These are phyloP conservation scores for Caenorhabditis japonica DNA, from an alignment of 2,888 invertebrate genomes.

Conservation along the genomic window DNA sequence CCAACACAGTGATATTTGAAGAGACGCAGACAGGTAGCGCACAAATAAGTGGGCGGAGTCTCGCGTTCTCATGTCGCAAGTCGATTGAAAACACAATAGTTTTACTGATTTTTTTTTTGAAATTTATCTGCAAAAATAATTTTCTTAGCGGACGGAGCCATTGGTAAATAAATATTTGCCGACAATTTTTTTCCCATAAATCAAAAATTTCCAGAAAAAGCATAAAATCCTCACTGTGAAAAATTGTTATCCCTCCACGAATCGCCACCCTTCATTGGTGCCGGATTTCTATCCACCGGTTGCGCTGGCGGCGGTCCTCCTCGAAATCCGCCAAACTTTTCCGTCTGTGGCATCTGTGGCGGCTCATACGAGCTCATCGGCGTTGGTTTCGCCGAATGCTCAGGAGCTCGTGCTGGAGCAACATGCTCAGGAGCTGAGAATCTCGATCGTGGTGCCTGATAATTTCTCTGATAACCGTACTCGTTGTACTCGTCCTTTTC, in stretches of 20 bases:
- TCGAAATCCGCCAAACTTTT: slow-evolving; percentile 10
- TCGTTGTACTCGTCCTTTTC: neutral
- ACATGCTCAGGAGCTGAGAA: too few relatives aligned
- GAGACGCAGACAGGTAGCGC: too few relatives aligned
- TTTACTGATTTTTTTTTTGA: too few relatives aligned
- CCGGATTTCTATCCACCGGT: neutral
- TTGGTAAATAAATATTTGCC: too few relatives aligned
- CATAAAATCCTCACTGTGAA: slow-evolving; percentile 10
- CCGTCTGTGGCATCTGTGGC: neutral
- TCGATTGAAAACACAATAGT: too few relatives aligned
- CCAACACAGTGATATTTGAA: too few relatives aligned
- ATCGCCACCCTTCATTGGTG: slow-evolving; percentile 12
- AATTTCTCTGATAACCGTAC: slow-evolving; percentile 11
- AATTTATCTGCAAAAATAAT: too few relatives aligned
- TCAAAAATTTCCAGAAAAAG: neutral
- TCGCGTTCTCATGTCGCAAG: too few relatives aligned
- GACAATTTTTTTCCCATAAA: too few relatives aligned
- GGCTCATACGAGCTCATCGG: neutral
- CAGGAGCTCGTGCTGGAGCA: neutral
- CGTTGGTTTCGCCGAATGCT: neutral
- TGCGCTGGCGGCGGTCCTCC: slow-evolving; percentile 5
- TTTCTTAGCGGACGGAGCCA: too few relatives aligned
- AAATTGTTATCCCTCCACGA: slow-evolving; percentile 32
- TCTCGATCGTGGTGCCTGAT: neutral
- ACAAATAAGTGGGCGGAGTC: too few relatives aligned